Conservation (phyloP, 1,140 invertebrate species). For the Planococcus citri region DNA sequence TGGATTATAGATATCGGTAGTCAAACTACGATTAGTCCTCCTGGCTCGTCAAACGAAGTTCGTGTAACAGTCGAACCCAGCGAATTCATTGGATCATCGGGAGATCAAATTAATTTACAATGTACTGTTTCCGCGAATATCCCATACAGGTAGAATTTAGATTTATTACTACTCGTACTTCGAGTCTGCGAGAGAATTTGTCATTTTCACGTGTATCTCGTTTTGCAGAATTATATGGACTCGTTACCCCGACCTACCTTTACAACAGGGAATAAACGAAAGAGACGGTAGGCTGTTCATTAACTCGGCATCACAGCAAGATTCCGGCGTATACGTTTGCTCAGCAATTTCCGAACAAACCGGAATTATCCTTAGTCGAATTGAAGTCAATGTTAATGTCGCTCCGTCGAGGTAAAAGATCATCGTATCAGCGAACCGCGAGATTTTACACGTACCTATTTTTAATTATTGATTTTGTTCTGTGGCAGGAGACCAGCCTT, state of each 20-base stretch:
- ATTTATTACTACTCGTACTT: too few relatives aligned
- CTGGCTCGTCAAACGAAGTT: background rate
- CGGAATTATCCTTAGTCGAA: slow-evolving; percentile 22
- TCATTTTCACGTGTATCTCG: too few relatives aligned
- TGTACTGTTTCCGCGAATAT: too few relatives aligned
- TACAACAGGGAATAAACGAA: slow-evolving; percentile 43
- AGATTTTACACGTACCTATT: too few relatives aligned
- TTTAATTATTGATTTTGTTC: too few relatives aligned
- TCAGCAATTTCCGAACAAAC: slow-evolving; percentile 36
- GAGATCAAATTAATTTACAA: background rate
- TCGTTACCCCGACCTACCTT: slow-evolving; percentile 38
- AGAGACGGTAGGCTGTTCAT: slow-evolving; percentile 60
- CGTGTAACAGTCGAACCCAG: background rate
- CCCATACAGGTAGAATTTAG: too few relatives aligned
- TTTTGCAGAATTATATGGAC: slow-evolving; percentile 37
- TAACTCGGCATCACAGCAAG: slow-evolving; percentile 45
- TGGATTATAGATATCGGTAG: background rate
- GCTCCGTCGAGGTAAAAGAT: background rate
- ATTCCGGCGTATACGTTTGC: slow-evolving; percentile 74
- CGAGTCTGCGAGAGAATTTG: too few relatives aligned
- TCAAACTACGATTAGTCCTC: too few relatives aligned
- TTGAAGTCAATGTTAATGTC: slow-evolving; percentile 9
- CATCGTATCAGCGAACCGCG: too few relatives aligned
- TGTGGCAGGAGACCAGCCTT: slow-evolving; percentile 35
- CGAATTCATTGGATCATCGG: background rate